Evolutionary conservation across 2,797 vertebrate genomes (phyloP).

Genomic region (Nyctalus aviator): DNA sequence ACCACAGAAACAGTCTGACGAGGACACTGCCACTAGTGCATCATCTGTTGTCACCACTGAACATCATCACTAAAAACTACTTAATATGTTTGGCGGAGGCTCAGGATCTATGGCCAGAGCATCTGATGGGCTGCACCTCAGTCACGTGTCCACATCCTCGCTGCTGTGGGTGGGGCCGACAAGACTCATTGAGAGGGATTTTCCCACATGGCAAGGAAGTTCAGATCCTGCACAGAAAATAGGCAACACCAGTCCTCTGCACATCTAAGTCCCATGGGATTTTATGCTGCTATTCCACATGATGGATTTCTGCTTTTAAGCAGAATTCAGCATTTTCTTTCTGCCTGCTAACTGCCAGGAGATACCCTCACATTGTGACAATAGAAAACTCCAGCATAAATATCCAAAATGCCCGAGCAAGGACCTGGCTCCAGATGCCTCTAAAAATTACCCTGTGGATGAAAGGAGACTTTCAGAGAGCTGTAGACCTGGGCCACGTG

Average conservation of each 20-base stretch:
- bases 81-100: background rate
- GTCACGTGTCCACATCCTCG: background rate
- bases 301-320: background rate
- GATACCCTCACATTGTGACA: too few relatives aligned
- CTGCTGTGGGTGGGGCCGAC: fast-evolving
- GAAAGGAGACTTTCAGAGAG: too few relatives aligned
- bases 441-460: too few relatives aligned
- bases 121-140: background rate
- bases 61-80: background rate
- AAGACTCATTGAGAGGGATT: background rate
- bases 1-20: background rate
- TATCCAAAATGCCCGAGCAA: too few relatives aligned
- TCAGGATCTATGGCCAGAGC: background rate
- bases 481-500: too few relatives aligned
- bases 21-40: background rate
- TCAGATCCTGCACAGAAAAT: background rate
- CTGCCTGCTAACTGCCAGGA: too few relatives aligned
- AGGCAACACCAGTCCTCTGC: background rate
- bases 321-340: background rate
- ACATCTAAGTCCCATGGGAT: background rate
- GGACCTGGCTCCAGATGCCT: too few relatives aligned
- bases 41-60: fast-evolving
- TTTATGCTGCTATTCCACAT: background rate
- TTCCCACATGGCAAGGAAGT: background rate
- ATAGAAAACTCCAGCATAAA: too few relatives aligned